Evolutionary conservation across 2,797 vertebrate genomes (phyloP).

Genomic region (Bradypodion ventrale): DNA sequence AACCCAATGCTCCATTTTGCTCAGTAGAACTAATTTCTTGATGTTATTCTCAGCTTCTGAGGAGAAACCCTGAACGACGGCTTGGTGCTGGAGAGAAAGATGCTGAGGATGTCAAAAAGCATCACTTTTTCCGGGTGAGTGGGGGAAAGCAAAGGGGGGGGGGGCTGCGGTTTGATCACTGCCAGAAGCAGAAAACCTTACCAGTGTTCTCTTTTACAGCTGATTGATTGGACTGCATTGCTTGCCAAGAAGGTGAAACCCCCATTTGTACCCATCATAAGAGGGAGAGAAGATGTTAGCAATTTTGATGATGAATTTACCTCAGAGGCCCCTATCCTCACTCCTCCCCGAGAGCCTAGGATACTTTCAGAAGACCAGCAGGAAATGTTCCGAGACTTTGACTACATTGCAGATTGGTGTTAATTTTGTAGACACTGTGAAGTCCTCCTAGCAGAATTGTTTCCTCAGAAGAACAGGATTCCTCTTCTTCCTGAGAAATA

Average conservation of each 20-base stretch:
- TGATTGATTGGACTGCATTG: constrained; percentile 91
- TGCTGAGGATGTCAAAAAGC: constrained; percentile 97
- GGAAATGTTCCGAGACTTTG: constrained; percentile 95
- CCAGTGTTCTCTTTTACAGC: constrained; percentile 74
- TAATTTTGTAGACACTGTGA: constrained; percentile 85
- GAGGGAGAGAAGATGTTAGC: constrained; percentile 94
- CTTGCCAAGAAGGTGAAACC: constrained; percentile 95
- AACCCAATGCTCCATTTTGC: neutral
- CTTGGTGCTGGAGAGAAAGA: constrained; percentile 95
- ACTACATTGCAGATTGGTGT: constrained; percentile 99
- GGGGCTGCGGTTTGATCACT: neutral
- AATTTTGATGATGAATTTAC: constrained; percentile 99
- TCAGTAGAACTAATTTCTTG: constrained; percentile 12
- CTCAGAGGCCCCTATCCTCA: constrained; percentile 96
- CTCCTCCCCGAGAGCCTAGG: constrained; percentile 95
- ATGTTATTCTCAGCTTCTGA: constrained; percentile 82
- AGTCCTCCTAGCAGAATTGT: constrained; percentile 77
- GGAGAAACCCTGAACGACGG: constrained; percentile 94
- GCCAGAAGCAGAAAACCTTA: constrained; percentile 49
- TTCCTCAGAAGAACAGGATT: constrained; percentile 70
- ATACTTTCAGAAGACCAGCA: constrained; percentile 90
- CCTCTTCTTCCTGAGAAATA: constrained; percentile 51
- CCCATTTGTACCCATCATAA: constrained; percentile 93
- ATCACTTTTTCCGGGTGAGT: constrained; percentile 96
- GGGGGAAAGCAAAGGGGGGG: neutral